phyloP scores from a whole-genome alignment of 2,113 vertebrate species.

The Indicator indicator region DNA sequence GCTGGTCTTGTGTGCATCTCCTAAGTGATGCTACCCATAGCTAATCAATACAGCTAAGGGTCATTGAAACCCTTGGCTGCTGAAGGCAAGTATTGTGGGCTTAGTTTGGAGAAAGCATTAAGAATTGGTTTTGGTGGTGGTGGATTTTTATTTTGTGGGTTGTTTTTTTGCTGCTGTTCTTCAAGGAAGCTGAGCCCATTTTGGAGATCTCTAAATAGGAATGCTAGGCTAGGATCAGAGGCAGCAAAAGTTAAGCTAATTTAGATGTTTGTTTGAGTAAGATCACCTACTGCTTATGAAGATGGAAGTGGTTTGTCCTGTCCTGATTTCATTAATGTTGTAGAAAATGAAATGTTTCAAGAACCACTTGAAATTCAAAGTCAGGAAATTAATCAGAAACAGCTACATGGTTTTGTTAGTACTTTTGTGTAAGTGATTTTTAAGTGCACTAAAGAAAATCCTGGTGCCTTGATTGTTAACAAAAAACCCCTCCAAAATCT shows the following conservation, averaged over 20 bases:
- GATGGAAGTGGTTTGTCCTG: neutral
- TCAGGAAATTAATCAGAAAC: neutral
- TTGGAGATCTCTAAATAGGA: neutral
- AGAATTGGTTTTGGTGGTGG: neutral
- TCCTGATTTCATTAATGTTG: neutral
- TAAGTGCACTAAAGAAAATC: neutral
- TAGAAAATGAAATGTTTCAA: neutral
- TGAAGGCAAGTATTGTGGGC: neutral
- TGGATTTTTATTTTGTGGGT: neutral
- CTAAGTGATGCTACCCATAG: neutral
- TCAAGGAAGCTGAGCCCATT: neutral
- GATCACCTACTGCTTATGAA: neutral
- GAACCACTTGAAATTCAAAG: neutral
- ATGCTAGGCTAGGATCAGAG: neutral
- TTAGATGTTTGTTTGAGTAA: neutral
- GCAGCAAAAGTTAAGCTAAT: neutral
- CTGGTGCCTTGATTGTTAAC: neutral
- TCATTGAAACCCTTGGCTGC: neutral
- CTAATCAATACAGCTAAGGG: neutral
- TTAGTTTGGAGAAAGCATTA: neutral
- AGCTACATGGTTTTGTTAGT: neutral
- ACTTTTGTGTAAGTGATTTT: neutral
- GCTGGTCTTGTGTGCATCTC: neutral
- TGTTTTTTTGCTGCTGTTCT: neutral
- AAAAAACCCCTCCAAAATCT: neutral